Conservation (phyloP, 2,888 invertebrate genomes). For the Cryptocheilus praepositus region DNA sequence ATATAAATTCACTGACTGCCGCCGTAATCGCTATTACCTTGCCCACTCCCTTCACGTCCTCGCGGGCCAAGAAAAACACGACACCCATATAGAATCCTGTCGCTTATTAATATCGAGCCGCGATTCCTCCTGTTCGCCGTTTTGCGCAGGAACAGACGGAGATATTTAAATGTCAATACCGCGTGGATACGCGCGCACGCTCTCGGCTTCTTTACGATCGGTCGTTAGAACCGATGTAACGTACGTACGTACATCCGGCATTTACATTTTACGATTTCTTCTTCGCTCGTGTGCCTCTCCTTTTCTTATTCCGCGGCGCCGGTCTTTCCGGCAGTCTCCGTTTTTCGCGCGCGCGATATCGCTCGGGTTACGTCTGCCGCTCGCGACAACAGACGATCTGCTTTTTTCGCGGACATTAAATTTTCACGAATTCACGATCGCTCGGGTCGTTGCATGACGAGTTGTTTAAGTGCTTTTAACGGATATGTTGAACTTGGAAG, state of each 20-base stretch:
- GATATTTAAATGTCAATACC: slow-evolving; percentile 64
- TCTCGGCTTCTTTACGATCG: slow-evolving; percentile 62
- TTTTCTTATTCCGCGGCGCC: not conserved
- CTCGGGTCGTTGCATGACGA: no score
- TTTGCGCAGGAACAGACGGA: slow-evolving; percentile 55
- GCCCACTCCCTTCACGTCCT: slow-evolving; percentile 4
- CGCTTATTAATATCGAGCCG: slow-evolving; percentile 44
- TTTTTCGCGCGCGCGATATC: not conserved
- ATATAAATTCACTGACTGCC: slow-evolving; percentile 36
- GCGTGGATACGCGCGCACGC: slow-evolving; percentile 43
- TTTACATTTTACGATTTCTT: slow-evolving; percentile 59
- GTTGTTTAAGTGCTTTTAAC: no score
- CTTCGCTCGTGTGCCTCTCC: slow-evolving; percentile 34
- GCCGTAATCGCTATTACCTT: slow-evolving; percentile 12
- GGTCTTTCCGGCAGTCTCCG: not conserved
- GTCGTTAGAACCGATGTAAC: slow-evolving; percentile 57
- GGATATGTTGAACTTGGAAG: no score
- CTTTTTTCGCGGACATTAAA: no score
- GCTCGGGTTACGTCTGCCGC: no score
- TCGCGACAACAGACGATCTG: no score
- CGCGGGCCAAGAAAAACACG: slow-evolving; percentile 1
- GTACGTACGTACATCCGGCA: slow-evolving; percentile 58
- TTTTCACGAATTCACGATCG: no score
- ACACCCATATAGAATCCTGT: slow-evolving; percentile 8
- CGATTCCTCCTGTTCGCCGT: slow-evolving; percentile 28